A percentile compares a stretch with the other conserved stretches of the same genome.
Conservation (phyloP, 1,140 invertebrate species). For the Heliconius eleuchia region DNA sequence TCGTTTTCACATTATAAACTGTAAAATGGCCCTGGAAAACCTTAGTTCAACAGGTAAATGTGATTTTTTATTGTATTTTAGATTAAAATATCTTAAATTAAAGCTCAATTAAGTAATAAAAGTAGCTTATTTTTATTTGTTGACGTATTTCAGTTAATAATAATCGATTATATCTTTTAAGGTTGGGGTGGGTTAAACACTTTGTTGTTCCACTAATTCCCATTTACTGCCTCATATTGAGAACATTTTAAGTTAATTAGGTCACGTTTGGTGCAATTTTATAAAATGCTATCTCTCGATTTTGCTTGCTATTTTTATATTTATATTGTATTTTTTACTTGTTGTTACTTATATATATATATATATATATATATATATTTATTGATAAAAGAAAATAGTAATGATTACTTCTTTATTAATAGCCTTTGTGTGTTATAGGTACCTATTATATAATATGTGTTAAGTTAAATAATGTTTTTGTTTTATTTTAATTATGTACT, state of each 20-base stretch:
- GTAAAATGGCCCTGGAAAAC: slow-evolving; percentile 10
- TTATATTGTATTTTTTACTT: neutral
- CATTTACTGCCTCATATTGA: neutral
- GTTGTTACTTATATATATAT: neutral
- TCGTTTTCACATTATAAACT: neutral
- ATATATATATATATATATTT: too few species aligned
- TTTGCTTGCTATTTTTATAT: neutral
- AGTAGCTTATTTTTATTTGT: neutral
- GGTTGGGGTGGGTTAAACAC: neutral
- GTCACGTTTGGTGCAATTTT: neutral
- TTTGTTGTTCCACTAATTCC: neutral
- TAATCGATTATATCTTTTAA: neutral
- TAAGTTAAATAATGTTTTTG: too few species aligned
- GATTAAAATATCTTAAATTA: neutral
- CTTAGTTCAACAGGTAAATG: slow-evolving; percentile 5
- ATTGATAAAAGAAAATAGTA: too few species aligned
- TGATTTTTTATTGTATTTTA: neutral
- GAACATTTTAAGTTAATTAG: neutral
- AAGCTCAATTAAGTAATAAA: neutral
- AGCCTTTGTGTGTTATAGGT: too few species aligned
- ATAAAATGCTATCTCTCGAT: neutral
- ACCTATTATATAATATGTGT: too few species aligned
- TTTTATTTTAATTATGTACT: too few species aligned
- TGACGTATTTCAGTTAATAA: neutral
- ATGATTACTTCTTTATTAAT: too few species aligned